Base-by-base conservation (phyloP, 2,113 vertebrate species). In the Pelvicachromis taeniatus region DNA sequence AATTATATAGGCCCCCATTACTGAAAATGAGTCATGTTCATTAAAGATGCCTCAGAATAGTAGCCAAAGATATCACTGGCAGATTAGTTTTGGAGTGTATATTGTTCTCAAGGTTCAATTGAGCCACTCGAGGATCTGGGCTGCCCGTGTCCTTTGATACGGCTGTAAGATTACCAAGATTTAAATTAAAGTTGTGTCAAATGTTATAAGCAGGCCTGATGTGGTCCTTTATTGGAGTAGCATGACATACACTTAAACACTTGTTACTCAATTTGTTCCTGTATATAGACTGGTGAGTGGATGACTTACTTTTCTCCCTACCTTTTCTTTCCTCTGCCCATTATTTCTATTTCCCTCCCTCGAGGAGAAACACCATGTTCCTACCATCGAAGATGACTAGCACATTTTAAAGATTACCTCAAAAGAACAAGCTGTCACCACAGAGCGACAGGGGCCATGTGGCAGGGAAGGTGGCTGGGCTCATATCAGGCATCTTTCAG, bases 391-490 rank as follows among this genome's bases (percentile, higher is more conserved):
- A 65, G 78, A 85, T 92, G 90, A 93, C 85, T 85, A 81, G 84
- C 83, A 85, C 81, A 82, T 88, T 89, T 87, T 95, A 91, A 94
- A 93, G 87, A 92, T 88, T 88, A 93, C 82, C 85, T 85, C 87
- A 90, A 93, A 95, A 83, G 88, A 91, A 35, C 80, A 91, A 87
- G 88, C 88, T 86, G 84, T 89, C 91, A 87, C 82, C 52, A 17
- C 54, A 78, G 84, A 91, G 23, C 33, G 80, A 84, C 78, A 56
- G 40, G 81, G 84, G 86, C 86, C 90, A 90, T 89, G 81, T 90
- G 88, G 91, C 68, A 70, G 65, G 6, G 21, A 89, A 65, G 85
- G 78, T 82, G 87, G 88, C 33, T 59, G 83, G 77, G 82, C 85
- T 59, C 78, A 91, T 90, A 94, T 92, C 90, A 87, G 87, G 83